Evolutionary conservation across 2,888 invertebrate genomes (phyloP).

Genomic region (Lutraria lutraria): DNA sequence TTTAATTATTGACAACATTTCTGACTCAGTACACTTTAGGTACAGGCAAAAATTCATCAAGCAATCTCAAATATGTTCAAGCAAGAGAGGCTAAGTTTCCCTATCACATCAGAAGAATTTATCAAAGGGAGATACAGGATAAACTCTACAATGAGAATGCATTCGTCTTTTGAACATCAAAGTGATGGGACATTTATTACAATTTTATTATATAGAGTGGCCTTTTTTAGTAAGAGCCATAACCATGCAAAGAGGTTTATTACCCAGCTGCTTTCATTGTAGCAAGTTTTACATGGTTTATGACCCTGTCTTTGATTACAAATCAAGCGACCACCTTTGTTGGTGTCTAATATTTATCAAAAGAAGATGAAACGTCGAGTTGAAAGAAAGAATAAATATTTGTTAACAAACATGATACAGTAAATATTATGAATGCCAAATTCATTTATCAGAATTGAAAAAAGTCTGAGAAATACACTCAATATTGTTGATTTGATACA

Average conservation of each 20-base stretch:
- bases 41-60: neutral
- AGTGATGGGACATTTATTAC: conserved; percentile 55
- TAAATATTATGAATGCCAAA: neutral
- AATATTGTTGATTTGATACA: conserved; percentile 34
- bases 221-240: conserved; percentile 51
- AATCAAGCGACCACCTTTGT: conserved; percentile 51
- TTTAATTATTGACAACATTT: neutral
- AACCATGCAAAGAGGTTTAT: conserved; percentile 55
- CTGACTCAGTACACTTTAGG: conserved; percentile 1
- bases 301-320: conserved; percentile 58
- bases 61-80: conserved; percentile 1
- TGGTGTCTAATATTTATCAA: conserved; percentile 29
- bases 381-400: neutral
- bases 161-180: conserved; percentile 54
- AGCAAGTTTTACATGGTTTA: conserved; percentile 50
- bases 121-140: conserved; percentile 48
- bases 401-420: neutral
- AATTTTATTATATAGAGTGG: conserved; percentile 48
- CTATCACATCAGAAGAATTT: conserved; percentile 44
- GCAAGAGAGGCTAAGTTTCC: conserved; percentile 34
- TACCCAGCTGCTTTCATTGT: conserved; percentile 49
- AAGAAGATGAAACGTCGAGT: conserved; percentile 28
- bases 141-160: conserved; percentile 42
- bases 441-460: neutral
- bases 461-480: neutral